These are phyloP conservation scores for Atta texana DNA, from an alignment of 1,140 invertebrate species.

Conservation along the genomic window DNA sequence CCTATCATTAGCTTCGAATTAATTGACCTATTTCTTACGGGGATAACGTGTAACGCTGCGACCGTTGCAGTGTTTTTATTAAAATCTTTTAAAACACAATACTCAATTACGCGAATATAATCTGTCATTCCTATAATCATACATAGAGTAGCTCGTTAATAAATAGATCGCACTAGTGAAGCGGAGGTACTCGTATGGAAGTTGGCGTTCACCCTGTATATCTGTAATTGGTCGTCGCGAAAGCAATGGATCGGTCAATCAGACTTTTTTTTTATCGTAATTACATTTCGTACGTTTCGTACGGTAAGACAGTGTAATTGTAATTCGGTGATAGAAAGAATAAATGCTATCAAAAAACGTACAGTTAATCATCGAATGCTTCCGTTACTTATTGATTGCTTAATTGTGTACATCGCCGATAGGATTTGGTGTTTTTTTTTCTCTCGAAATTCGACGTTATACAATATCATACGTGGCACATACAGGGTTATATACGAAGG, in stretches of 20 bases:
- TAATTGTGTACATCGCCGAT: conserved; percentile 16
- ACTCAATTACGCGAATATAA: conserved; percentile 19
- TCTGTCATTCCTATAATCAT: conserved; percentile 12
- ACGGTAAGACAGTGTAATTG: conserved; percentile 17
- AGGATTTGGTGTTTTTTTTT: conserved; percentile 13
- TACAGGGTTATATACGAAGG: conserved; percentile 41
- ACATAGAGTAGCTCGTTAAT: conserved; percentile 20
- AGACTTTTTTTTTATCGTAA: conserved; percentile 42
- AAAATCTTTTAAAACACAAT: conserved; percentile 53
- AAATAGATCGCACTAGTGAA: conserved; percentile 50
- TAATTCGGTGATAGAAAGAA: conserved; percentile 57
- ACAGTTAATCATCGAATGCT: conserved; percentile 35
- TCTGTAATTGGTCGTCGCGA: conserved; percentile 53
- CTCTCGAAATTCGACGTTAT: not conserved
- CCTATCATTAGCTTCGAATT: conserved; percentile 1
- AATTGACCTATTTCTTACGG: conserved; percentile 53
- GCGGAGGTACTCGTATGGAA: conserved; percentile 44
- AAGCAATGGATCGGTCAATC: conserved; percentile 39
- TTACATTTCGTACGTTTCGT: conserved; percentile 1
- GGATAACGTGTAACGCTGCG: conserved; percentile 21
- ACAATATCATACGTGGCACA: conserved; percentile 21
- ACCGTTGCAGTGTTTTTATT: not conserved
- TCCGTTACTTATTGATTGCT: conserved; percentile 29
- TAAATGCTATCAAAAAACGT: conserved; percentile 57
- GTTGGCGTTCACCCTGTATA: conserved; percentile 57